Evolutionary conservation across 2,888 invertebrate species (phyloP), one percentile per base, ranked within the genome.

Genomic region (Drosophila nr. perissopoda): DNA sequence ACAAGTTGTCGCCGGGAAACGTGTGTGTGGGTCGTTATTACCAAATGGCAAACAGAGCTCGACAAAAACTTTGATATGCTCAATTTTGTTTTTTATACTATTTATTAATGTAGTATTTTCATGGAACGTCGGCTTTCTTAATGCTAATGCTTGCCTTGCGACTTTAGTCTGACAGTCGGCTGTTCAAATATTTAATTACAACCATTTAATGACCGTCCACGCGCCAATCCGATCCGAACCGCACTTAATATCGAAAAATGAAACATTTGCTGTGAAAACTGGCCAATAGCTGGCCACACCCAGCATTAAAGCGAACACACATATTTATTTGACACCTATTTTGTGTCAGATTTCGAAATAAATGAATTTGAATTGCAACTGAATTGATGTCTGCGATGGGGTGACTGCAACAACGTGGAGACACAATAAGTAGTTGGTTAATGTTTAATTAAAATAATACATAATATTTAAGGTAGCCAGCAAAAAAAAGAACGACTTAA

Each of bases 161-260:
- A 62, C 73, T 83, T 69, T 64, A 57, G 65, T 25, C 58, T 70
- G 87, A 73, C 88, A 74, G 66, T 31, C 36, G 69, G 54, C 49
- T 64, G 85, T 71, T 79, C 64, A 74, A 88, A 83, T 83, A 85
- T 83, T 83, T 83, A 83, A 83, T 83, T 83, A 84, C 88, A 70
- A 53, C 49, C 70, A 70, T 74, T 88, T 79, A 89, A 79, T 79
- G 90, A 58, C 80, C 65, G 63, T 64, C 69, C 71, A 79, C 71
- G 67, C 70, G 82, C 60, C 83, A 75, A 60, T 51, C 13, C 8
- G 31, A 29, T 33, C 38, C 25, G 27, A 33, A 21, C 25, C 46
- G 25, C 57, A 40, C 18, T 42, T 31, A 34, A 40, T 33, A 51
- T 31, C 18, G 27, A 18, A 60, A 62, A 58, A 65, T 67, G 49